Conservation (phyloP, 2,888 invertebrate species). For the Argynnis bischoffii region DNA sequence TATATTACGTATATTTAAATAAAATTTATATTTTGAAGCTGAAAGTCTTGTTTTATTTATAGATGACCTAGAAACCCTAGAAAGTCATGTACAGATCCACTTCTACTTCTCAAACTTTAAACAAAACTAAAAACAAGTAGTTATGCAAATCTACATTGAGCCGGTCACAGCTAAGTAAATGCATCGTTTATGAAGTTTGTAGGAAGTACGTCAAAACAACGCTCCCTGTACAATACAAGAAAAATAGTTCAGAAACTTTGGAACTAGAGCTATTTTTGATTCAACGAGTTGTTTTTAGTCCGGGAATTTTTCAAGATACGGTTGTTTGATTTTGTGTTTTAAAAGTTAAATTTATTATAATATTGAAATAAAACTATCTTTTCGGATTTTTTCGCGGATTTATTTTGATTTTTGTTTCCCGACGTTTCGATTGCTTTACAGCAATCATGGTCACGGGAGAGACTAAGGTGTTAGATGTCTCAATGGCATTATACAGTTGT, state of each 20-base stretch:
- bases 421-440: too few relatives aligned
- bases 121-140: constrained; percentile 21
- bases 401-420: too few relatives aligned
- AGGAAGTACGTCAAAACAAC: constrained; percentile 20
- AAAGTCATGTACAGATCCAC: constrained; percentile 16
- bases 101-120: not conserved
- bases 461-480: too few relatives aligned
- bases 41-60: not conserved
- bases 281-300: constrained; percentile 17
- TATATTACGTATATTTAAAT: too few relatives aligned
- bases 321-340: too few relatives aligned
- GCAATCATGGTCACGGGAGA: too few relatives aligned
- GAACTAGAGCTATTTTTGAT: constrained; percentile 17
- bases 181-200: constrained; percentile 15
- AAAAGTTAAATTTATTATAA: too few relatives aligned
- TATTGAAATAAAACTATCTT: too few relatives aligned
- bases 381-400: too few relatives aligned
- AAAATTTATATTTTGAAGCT: too few relatives aligned
- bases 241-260: constrained; percentile 19
- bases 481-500: too few relatives aligned
- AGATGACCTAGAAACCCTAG: constrained; percentile 11
- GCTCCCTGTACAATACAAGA: constrained; percentile 4
- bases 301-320: not conserved
- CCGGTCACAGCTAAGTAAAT: constrained; percentile 22
- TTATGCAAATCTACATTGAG: constrained; percentile 20